A percentile compares a stretch with the other conserved stretches of the same genome.
Conservation (phyloP, 2,113 vertebrate genomes). For the Ondatra zibethicus region DNA sequence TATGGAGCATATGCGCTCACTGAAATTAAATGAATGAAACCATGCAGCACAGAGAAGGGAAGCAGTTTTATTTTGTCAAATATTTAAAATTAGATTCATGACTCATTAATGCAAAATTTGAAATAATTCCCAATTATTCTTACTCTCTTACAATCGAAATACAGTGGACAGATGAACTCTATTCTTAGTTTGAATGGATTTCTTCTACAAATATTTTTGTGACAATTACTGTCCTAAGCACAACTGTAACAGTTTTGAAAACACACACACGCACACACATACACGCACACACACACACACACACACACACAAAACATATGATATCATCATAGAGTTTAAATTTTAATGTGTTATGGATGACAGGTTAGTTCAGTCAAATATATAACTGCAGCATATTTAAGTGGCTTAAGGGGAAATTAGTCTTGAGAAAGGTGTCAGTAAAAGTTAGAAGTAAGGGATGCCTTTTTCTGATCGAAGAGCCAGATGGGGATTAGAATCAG, state of each 20-base stretch:
- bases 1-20: background rate
- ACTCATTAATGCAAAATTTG: background rate
- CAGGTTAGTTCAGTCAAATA: background rate
- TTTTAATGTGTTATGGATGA: background rate
- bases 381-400: background rate
- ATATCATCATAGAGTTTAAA: background rate
- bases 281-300: background rate
- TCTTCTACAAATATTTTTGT: background rate
- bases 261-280: background rate
- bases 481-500: slow-evolving; percentile 19
- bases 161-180: background rate
- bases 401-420: background rate
- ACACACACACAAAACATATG: background rate
- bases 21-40: background rate
- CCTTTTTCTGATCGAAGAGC: background rate
- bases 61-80: background rate
- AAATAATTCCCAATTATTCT: background rate
- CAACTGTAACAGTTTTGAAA: background rate
- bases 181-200: background rate
- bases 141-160: background rate
- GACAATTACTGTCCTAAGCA: background rate
- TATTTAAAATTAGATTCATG: slow-evolving; percentile 1
- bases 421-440: background rate
- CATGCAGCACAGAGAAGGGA: background rate
- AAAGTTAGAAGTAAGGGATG: background rate